phyloP scores from a whole-genome alignment of 1,140 invertebrate genomes.

The Harpegnathos saltator region DNA sequence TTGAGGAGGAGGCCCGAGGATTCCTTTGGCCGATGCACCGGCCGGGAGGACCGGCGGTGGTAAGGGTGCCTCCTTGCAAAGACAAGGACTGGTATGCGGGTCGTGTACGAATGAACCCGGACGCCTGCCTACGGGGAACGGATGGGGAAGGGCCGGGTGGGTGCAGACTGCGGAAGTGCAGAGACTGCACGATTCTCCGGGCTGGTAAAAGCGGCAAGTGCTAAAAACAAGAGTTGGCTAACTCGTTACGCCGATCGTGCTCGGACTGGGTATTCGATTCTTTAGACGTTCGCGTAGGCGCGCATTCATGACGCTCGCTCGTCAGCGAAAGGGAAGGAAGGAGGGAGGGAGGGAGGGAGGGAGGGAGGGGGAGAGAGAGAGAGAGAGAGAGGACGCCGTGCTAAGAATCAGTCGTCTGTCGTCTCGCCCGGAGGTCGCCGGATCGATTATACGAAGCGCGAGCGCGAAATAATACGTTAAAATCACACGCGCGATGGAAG shows the following conservation, averaged over 20 bases:
- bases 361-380: too few relatives aligned
- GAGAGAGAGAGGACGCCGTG: neutral
- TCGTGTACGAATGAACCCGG: conserved; percentile 63
- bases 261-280: conserved; percentile 55
- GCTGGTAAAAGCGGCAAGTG: conserved; percentile 34
- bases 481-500: too few relatives aligned
- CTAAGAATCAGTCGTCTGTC: neutral
- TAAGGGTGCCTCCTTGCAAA: conserved; percentile 63
- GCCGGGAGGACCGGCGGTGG: conserved; percentile 39
- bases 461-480: too few relatives aligned
- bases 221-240: conserved; percentile 63
- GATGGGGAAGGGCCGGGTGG: neutral
- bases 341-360: too few relatives aligned
- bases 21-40: conserved; percentile 66
- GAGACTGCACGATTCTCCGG: conserved; percentile 51
- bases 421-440: too few relatives aligned
- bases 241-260: conserved; percentile 65
- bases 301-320: conserved; percentile 28
- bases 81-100: conserved; percentile 69
- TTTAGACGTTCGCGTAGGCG: neutral
- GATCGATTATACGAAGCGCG: too few relatives aligned
- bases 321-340: neutral
- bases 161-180: conserved; percentile 49
- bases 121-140: conserved; percentile 42
- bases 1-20: conserved; percentile 57